phyloP scores from a whole-genome alignment of 2,113 vertebrate genomes.

The Theristicus caerulescens region DNA sequence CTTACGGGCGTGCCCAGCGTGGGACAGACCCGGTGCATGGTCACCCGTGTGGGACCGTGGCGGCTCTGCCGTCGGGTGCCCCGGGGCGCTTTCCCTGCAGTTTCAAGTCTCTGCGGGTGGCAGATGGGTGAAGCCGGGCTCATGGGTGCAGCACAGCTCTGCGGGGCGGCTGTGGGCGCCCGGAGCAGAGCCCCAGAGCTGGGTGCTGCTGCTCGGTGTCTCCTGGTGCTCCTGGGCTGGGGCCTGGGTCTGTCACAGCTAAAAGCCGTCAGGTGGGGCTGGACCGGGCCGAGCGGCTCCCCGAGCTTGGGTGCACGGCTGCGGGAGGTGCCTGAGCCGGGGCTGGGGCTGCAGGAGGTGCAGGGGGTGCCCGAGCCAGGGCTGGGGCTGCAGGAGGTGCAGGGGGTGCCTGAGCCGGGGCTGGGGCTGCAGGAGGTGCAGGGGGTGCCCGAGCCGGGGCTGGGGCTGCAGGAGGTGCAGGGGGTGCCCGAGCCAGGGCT shows the following conservation, averaged over 20 bases:
- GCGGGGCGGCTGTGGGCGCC: neutral
- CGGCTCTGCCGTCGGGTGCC: neutral
- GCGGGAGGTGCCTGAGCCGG: neutral
- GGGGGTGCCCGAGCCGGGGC: neutral
- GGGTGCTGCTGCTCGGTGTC: neutral
- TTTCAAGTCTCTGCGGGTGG: neutral
- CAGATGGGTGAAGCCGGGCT: neutral
- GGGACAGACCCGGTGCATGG: no score
- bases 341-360: neutral
- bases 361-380: neutral
- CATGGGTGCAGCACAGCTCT: neutral
- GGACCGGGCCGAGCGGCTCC: neutral
- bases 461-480: neutral
- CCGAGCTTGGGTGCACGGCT: neutral
- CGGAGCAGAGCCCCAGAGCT: neutral
- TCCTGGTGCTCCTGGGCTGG: neutral
- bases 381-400: neutral
- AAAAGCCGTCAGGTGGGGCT: neutral
- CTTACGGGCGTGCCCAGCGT: neutral
- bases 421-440: no score
- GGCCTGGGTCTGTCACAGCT: neutral
- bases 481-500: neutral
- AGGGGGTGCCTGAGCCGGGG: no score
- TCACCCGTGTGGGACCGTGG: neutral
- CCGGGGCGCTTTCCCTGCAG: neutral